Conservation (phyloP, 1,140 invertebrate species). For the Pentalonia nigronervosa region DNA sequence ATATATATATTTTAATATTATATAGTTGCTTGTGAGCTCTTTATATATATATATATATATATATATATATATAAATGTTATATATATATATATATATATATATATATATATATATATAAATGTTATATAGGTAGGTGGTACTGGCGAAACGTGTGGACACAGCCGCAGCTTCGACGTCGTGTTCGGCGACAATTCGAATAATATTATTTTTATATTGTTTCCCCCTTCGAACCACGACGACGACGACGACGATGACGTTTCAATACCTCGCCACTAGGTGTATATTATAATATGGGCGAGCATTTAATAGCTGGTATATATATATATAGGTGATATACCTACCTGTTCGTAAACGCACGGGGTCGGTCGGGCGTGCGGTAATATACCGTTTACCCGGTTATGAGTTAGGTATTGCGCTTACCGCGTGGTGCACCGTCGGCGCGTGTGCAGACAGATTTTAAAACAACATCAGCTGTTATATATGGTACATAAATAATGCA, state of each 20-base stretch:
- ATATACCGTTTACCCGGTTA: background rate
- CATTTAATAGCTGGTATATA: background rate
- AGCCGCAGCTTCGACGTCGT: background rate
- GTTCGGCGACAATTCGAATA: background rate
- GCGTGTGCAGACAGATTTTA: background rate
- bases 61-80: too few species aligned
- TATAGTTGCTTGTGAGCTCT: background rate
- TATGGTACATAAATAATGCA: too few species aligned
- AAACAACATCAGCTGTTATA: background rate
- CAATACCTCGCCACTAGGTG: background rate
- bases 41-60: too few species aligned
- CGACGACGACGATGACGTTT: background rate
- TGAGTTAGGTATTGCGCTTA: background rate
- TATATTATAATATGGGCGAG: too few species aligned
- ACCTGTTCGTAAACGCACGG: background rate
- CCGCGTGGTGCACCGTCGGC: too few species aligned
- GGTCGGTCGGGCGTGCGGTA: background rate
- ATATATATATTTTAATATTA: background rate
- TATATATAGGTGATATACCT: background rate
- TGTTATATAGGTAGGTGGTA: too few species aligned
- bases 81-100: background rate
- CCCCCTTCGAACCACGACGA: background rate
- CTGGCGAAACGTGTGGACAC: background rate
- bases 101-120: too few species aligned
- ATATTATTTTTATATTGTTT: background rate